Percentiles rank a stretch among this genome's conserved stretches.
Conservation (phyloP, 2,797 vertebrate species). For the Sternotherus odoratus region DNA sequence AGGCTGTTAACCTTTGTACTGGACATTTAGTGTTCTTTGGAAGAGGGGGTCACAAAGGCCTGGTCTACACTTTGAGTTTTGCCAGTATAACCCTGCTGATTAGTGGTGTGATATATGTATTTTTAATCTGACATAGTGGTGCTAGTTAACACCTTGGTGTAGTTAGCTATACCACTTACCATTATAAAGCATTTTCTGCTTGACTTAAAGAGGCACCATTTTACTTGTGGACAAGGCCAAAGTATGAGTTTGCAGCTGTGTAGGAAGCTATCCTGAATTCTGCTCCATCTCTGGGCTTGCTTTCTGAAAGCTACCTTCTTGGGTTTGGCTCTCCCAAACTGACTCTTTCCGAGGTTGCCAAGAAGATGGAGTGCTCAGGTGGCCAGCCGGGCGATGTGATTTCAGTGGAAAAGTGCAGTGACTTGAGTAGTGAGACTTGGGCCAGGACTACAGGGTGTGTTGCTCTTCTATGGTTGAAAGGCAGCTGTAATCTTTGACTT, state of each 20-base stretch:
- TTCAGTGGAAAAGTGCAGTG: background rate
- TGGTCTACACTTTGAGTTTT: background rate
- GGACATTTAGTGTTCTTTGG: background rate
- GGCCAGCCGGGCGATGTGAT: background rate
- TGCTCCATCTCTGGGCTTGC: no score
- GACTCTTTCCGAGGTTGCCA: background rate
- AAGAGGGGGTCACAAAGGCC: conserved; percentile 30
- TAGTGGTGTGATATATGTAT: accelerated
- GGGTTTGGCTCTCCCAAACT: background rate
- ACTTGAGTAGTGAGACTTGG: background rate
- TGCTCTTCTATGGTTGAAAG: background rate
- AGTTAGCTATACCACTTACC: background rate
- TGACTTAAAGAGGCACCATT: accelerated
- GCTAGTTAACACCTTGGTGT: background rate
- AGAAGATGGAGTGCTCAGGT: background rate
- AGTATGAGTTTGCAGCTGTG: background rate
- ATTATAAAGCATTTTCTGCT: background rate
- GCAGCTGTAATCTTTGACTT: background rate
- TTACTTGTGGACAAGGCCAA: background rate
- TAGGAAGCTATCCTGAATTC: background rate
- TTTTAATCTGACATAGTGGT: background rate
- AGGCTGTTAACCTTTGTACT: conserved; percentile 4
- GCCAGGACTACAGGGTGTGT: no score
- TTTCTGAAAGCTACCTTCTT: background rate
- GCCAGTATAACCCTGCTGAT: background rate